Conservation (phyloP, 2,888 invertebrate genomes). For the Caenorhabditis sp. region DNA sequence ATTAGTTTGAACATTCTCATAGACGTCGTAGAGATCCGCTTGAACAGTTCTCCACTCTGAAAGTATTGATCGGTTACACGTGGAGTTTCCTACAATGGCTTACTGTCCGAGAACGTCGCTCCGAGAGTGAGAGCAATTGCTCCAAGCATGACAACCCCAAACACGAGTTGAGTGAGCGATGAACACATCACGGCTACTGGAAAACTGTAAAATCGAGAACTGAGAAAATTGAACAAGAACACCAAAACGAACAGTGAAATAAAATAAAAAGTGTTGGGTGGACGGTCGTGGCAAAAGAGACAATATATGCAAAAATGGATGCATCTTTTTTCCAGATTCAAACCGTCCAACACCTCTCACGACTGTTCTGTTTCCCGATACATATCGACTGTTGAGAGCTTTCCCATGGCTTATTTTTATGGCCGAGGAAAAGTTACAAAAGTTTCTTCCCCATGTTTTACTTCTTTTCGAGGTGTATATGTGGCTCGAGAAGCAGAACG, state of each 20-base stretch:
- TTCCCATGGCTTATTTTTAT: conserved; percentile 51
- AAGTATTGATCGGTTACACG: background rate
- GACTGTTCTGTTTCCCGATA: background rate
- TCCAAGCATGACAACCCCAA: conserved; percentile 61
- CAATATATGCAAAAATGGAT: conserved; percentile 37
- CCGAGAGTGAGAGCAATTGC: conserved; percentile 61
- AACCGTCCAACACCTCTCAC: conserved; percentile 12
- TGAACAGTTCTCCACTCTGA: conserved; percentile 51
- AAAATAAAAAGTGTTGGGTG: background rate
- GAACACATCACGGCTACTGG: conserved; percentile 50
- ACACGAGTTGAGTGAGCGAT: conserved; percentile 63
- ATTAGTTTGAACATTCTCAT: conserved; percentile 27
- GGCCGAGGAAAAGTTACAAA: conserved; percentile 4
- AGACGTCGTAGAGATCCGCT: conserved; percentile 11
- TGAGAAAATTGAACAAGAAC: background rate
- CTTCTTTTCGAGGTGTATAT: background rate
- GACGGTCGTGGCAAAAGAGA: conserved; percentile 12
- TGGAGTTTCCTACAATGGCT: background rate
- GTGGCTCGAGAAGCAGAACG: background rate
- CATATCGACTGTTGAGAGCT: conserved; percentile 14
- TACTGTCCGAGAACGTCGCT: conserved; percentile 57
- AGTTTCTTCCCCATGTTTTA: conserved; percentile 16
- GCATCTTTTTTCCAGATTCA: conserved; percentile 37
- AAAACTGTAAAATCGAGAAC: background rate
- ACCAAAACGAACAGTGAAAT: background rate